A percentile compares a stretch with the other conserved stretches of the same genome.
Evolutionary conservation across 2,888 invertebrate species (phyloP).

Genomic region (Sclerodermus sp.): DNA sequence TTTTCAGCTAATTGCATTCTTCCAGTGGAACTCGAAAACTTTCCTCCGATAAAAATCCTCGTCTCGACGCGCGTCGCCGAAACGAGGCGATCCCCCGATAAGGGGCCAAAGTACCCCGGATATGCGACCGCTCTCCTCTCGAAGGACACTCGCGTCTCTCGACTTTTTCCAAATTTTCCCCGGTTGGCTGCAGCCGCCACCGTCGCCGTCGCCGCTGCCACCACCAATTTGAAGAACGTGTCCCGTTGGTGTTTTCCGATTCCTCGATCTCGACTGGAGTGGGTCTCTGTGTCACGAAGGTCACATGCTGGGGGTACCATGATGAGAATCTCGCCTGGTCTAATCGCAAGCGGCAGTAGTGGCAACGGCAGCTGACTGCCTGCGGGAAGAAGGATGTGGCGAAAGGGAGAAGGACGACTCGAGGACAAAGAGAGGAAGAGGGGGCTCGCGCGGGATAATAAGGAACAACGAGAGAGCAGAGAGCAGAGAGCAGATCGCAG

Average conservation of each 20-base stretch:
- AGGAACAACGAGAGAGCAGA: too few species aligned
- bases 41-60: too few species aligned
- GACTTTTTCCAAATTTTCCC: neutral
- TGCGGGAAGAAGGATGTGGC: conserved; percentile 10
- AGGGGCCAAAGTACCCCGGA: neutral
- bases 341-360: neutral
- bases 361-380: neutral
- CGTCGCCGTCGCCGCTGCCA: too few species aligned
- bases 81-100: too few species aligned
- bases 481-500: conserved; percentile 3
- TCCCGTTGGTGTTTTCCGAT: conserved; percentile 16
- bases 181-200: neutral
- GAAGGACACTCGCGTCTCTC: neutral
- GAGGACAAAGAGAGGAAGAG: conserved; percentile 7
- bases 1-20: too few species aligned
- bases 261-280: conserved; percentile 36
- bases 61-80: too few species aligned
- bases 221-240: conserved; percentile 18
- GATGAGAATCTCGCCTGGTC: conserved; percentile 14
- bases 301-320: conserved; percentile 40
- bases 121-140: neutral
- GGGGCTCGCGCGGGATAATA: conserved; percentile 10
- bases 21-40: too few species aligned
- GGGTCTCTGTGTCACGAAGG: conserved; percentile 58
- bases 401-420: conserved; percentile 6